These are phyloP conservation scores for Fabriciana adippe DNA, from an alignment of 2,888 invertebrate species.

Conservation along the genomic window DNA sequence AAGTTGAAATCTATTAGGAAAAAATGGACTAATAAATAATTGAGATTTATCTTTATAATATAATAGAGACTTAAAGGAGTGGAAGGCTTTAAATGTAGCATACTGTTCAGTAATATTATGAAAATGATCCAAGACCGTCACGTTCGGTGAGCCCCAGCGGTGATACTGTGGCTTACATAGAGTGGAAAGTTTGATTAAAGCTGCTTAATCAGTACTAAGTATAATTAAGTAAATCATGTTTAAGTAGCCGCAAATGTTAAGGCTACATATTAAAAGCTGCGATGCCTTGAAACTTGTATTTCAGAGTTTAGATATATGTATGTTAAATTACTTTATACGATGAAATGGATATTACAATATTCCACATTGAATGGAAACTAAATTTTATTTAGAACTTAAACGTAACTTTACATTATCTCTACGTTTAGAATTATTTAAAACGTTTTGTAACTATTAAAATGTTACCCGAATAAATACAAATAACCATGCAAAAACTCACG, in stretches of 20 bases:
- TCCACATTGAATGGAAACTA: no score
- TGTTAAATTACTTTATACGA: slow-evolving; percentile 9
- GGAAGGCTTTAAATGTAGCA: slow-evolving; percentile 11
- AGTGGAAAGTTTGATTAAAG: slow-evolving; percentile 59
- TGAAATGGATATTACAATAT: no score
- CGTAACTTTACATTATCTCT: no score
- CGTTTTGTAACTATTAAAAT: no score
- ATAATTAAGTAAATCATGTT: slow-evolving; percentile 55
- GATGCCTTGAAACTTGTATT: slow-evolving; percentile 17
- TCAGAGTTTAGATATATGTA: not conserved
- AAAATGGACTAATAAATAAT: no score
- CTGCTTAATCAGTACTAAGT: slow-evolving; percentile 58
- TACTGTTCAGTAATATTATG: slow-evolving; percentile 20
- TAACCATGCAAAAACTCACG: no score
- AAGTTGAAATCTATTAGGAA: no score
- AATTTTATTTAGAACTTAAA: no score
- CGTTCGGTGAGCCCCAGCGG: slow-evolving; percentile 45
- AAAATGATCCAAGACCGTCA: slow-evolving; percentile 42
- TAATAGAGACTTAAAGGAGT: not conserved
- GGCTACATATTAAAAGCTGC: slow-evolving; percentile 28
- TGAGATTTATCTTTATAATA: not conserved
- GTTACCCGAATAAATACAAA: no score
- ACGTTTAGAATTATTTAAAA: no score
- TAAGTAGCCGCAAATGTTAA: slow-evolving; percentile 45
- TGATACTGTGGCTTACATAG: slow-evolving; percentile 39